A percentile compares a stretch with the other conserved stretches of the same genome.
These are phyloP conservation scores for Porites evermanni DNA, from an alignment of 92 coral and sea anemone genomes.

Conservation along the genomic window DNA sequence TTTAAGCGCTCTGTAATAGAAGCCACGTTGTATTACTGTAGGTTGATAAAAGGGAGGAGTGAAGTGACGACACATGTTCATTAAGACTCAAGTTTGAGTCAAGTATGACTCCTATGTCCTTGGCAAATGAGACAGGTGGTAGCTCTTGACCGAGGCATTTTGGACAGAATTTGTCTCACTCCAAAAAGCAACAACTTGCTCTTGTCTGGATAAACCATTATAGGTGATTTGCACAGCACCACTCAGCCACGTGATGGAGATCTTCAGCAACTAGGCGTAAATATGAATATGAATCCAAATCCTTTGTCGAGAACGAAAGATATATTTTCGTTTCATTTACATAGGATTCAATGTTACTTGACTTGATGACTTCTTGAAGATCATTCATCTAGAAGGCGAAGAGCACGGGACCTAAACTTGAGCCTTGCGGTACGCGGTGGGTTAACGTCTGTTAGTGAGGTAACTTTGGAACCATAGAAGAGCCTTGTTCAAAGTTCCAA, in stretches of 20 bases:
- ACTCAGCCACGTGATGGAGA: constrained; percentile 36
- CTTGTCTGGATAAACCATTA: constrained; percentile 45
- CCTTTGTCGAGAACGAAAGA: too few relatives aligned
- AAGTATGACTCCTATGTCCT: too few relatives aligned
- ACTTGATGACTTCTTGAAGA: constrained; percentile 24
- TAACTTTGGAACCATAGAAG: too few relatives aligned
- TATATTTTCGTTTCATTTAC: constrained; percentile 1
- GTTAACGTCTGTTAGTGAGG: too few relatives aligned
- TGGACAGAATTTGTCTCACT: not conserved
- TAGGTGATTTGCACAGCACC: constrained; percentile 49
- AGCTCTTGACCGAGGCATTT: not conserved
- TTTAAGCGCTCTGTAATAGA: not conserved
- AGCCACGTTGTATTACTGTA: too few relatives aligned
- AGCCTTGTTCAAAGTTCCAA: too few relatives aligned
- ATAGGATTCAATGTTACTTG: constrained; percentile 29
- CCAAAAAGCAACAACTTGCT: constrained; percentile 42
- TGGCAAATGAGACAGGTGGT: too few relatives aligned
- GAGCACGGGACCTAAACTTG: not conserved
- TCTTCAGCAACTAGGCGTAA: constrained; percentile 16
- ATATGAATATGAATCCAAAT: not conserved
- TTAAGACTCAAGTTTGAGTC: too few relatives aligned
- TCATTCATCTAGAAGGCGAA: constrained; percentile 41
- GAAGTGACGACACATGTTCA: too few relatives aligned
- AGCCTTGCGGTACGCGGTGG: too few relatives aligned
- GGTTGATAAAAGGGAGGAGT: too few relatives aligned